Evolutionary conservation across 2,797 vertebrate genomes (phyloP).

Genomic region (Ctenosaura bakeri): DNA sequence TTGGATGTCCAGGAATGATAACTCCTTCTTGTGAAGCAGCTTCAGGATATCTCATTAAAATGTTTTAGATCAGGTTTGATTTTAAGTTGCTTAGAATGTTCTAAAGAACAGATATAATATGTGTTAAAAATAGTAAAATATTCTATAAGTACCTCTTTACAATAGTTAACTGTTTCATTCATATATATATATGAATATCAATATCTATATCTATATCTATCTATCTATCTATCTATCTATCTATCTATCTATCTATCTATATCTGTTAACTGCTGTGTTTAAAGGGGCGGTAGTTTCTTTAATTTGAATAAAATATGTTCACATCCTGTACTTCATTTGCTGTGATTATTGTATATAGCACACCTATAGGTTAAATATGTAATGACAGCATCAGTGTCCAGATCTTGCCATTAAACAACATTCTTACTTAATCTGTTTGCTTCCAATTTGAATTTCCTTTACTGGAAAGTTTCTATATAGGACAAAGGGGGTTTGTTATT

Average conservation of each 20-base stretch:
- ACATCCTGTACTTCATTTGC: neutral
- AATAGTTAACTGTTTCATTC: too few species aligned
- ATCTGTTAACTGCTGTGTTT: neutral
- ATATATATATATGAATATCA: too few species aligned
- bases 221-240: too few species aligned
- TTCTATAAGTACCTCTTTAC: neutral
- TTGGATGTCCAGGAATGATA: neutral
- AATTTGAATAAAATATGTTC: neutral
- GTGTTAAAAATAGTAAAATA: neutral
- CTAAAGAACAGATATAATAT: neutral
- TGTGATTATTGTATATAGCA: neutral
- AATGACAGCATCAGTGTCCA: fast-evolving
- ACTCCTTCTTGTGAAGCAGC: neutral
- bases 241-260: too few species aligned
- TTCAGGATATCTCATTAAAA: neutral
- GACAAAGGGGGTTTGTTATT: neutral
- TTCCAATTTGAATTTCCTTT: neutral
- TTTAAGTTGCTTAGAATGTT: neutral
- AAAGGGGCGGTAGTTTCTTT: neutral
- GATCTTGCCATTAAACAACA: neutral
- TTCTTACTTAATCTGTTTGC: neutral
- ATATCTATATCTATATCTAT: too few species aligned
- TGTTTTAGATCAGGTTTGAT: neutral
- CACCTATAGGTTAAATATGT: neutral
- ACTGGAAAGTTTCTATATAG: fast-evolving